These are phyloP conservation scores for Actenoides hombroni DNA, from an alignment of 2,113 vertebrate species.

Conservation along the genomic window DNA sequence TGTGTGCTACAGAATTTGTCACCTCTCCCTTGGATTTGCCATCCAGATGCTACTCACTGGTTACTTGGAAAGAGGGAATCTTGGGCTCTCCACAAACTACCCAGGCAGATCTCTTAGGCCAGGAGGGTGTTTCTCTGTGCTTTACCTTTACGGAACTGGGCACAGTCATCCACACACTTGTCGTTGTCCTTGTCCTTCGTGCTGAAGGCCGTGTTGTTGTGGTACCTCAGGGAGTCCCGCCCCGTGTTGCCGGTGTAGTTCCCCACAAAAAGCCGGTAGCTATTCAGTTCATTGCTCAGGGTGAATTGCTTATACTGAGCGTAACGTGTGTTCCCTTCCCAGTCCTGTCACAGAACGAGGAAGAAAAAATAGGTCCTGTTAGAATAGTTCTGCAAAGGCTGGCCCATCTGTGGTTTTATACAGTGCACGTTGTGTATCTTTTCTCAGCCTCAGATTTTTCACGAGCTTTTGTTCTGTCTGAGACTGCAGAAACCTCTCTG, in stretches of 20 bases:
- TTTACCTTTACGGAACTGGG: constrained; percentile 88
- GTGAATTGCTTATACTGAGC: constrained; percentile 88
- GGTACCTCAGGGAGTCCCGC: constrained; percentile 87
- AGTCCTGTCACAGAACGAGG: constrained; percentile 79
- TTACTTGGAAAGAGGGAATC: too few relatives aligned
- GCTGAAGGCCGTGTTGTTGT: constrained; percentile 99
- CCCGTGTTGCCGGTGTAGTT: constrained; percentile 88
- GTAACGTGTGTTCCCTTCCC: constrained; percentile 84
- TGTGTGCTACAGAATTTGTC: background rate
- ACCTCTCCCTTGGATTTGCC: too few relatives aligned
- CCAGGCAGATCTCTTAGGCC: accelerated
- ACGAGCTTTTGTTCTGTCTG: background rate
- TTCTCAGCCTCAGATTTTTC: background rate
- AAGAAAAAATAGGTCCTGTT: too few relatives aligned
- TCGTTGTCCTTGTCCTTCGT: constrained; percentile 96
- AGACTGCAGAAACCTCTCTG: background rate
- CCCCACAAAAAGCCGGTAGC: constrained; percentile 89
- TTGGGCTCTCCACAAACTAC: accelerated
- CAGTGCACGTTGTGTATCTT: background rate
- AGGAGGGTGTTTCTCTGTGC: accelerated
- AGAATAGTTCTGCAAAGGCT: too few relatives aligned
- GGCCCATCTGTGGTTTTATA: accelerated
- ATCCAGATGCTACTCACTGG: too few relatives aligned
- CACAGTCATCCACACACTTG: constrained; percentile 95
- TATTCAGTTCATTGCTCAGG: constrained; percentile 87